Conservation (phyloP, 2,797 vertebrate species). For the Myotis pilosus region DNA sequence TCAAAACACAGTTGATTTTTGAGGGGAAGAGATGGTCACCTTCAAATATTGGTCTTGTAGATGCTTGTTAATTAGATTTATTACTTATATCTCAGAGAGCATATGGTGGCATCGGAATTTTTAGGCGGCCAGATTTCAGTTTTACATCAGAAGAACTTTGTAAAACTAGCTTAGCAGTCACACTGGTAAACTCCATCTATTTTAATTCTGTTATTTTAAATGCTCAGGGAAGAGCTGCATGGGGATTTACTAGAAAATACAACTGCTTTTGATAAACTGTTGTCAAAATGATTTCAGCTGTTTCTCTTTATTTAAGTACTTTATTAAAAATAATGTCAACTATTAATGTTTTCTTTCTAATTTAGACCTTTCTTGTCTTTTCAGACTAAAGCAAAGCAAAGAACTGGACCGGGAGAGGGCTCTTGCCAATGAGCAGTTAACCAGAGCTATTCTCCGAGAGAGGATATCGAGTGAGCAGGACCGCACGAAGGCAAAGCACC, state of each 20-base stretch:
- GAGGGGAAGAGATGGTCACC: background rate
- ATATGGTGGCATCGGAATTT: background rate
- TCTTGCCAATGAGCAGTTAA: conserved; percentile 86
- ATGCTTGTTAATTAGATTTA: conserved; percentile 12
- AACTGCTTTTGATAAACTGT: background rate
- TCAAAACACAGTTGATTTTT: background rate
- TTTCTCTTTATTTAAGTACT: conserved; percentile 11
- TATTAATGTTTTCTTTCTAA: background rate
- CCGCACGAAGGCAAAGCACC: conserved; percentile 86
- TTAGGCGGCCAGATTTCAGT: background rate
- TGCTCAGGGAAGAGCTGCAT: background rate
- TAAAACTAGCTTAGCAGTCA: background rate
- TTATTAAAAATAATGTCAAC: background rate
- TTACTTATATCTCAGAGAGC: background rate
- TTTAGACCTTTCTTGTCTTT: background rate
- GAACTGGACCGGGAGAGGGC: conserved; percentile 88
- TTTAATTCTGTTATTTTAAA: conserved; percentile 23
- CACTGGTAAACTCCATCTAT: background rate
- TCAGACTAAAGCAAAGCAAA: conserved; percentile 83
- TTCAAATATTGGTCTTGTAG: conserved; percentile 22
- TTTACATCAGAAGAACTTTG: background rate
- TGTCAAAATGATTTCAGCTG: background rate
- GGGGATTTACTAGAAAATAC: background rate
- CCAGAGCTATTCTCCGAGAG: conserved; percentile 89
- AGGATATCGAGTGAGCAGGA: conserved; percentile 90